These are phyloP conservation scores for Brachypteracias leptosomus DNA, from an alignment of 2,113 vertebrate species.

Conservation along the genomic window DNA sequence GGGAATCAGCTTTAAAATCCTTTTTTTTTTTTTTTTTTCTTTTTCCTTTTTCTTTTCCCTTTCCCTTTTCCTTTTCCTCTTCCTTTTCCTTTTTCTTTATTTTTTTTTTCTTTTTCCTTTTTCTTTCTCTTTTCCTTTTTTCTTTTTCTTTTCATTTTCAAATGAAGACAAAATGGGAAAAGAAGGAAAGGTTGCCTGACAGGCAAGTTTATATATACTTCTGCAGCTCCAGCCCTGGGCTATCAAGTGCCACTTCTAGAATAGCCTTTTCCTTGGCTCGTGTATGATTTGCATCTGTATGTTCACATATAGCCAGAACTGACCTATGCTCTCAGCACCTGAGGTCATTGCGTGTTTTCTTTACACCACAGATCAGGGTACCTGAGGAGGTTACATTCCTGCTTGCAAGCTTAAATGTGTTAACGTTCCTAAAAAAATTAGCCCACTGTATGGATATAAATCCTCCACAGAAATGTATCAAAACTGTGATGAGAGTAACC, in stretches of 20 bases:
- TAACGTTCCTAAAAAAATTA: background rate
- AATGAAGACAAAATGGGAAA: background rate
- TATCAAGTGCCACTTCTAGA: constrained; percentile 40
- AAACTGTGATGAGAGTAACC: background rate
- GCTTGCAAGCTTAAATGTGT: background rate
- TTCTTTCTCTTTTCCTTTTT: rapidly evolving
- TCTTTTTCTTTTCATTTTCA: rapidly evolving
- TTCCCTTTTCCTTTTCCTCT: too few relatives aligned
- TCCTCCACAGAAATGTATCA: background rate
- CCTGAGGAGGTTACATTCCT: background rate
- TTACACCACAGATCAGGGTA: background rate
- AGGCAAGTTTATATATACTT: constrained; percentile 3
- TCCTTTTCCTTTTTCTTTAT: rapidly evolving
- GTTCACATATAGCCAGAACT: constrained; percentile 5
- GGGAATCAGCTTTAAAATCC: too few relatives aligned
- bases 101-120: rapidly evolving
- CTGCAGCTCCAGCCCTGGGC: constrained; percentile 24
- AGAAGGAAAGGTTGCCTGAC: background rate
- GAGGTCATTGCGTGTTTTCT: background rate
- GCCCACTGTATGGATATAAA: background rate
- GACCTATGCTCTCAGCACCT: background rate
- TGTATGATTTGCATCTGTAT: constrained; percentile 29
- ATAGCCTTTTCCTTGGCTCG: background rate
- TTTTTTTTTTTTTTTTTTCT: too few relatives aligned
- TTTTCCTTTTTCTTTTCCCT: background rate